Evolutionary conservation across 2,888 invertebrate genomes (phyloP), one percentile per base, ranked within the genome.

Genomic region (Acrocyrtus sp.): DNA sequence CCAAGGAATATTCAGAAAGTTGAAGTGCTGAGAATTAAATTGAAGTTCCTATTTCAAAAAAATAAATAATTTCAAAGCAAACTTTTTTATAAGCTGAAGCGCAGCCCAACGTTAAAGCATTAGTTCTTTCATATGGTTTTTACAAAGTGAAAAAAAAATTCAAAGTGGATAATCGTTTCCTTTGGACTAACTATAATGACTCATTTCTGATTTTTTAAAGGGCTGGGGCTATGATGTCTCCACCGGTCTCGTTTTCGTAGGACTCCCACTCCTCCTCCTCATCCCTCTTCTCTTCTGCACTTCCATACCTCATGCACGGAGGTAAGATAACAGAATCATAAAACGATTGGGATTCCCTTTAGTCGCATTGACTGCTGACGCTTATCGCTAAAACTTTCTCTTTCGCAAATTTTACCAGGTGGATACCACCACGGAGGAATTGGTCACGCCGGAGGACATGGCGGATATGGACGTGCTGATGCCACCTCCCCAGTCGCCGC

Each of bases 141-240:
- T n/a, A n/a, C n/a, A n/a, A n/a, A n/a, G n/a, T n/a, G n/a, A n/a
- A n/a, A n/a, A n/a, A n/a, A n/a, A n/a, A n/a, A n/a, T n/a, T n/a
- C n/a, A n/a, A n/a, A n/a, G n/a, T n/a, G n/a, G n/a, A n/a, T n/a
- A n/a, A n/a, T n/a, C n/a, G n/a, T n/a, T n/a, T n/a, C n/a, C n/a
- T n/a, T n/a, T n/a, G n/a, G n/a, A n/a, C n/a, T n/a, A n/a, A n/a
- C n/a, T n/a, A n/a, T n/a, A n/a, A n/a, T n/a, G n/a, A n/a, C n/a
- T n/a, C n/a, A n/a, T n/a, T n/a, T n/a, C n/a, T n/a, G n/a, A n/a
- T n/a, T n/a, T 29, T 29, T 50, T 51, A 70, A n/a, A n/a, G 70
- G 70, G 70, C n/a, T 74, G 74, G 74, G 74, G 74, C 26, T 68
- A 67, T 62, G 74, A 74, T 47, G 68, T 74, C 50, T 47, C 48